Evolutionary conservation across 1,140 invertebrate genomes (phyloP), one percentile per base, ranked within the genome.

Genomic region (Drosophila repletoides): DNA sequence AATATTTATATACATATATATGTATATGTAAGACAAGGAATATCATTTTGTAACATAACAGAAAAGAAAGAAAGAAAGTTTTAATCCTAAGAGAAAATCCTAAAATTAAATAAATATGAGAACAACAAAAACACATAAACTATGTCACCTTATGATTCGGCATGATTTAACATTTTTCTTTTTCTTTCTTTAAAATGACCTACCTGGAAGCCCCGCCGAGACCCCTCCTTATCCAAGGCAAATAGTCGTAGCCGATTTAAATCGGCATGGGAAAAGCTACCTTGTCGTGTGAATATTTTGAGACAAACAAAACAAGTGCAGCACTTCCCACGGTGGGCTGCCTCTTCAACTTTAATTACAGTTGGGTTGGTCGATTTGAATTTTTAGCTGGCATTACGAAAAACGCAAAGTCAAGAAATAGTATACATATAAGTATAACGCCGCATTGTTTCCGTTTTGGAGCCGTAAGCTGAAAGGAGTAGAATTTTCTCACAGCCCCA

Each of bases 401-500:
- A 64, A 83, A 83, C 71, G 79, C 79, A 56, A 77, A 77, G 77
- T 66, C 74, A 84, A 83, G 74, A 74, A 60, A 49, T 38, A 15
- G 38, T 26, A 24, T 26, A 34, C 63, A 71, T 69, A 71, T 41
- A 38, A n/a, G n/a, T 76, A 76, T 76, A 69, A 56, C 53, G 56
- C 55, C 58, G 43, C 55, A 86, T 86, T 86, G 80, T 86, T 87
- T 80, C 76, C 81, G 75, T 80, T 86, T 68, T n/a, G n/a, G n/a
- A n/a, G 51, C 46, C 41, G 36, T 41, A 56, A 22, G 58, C 15
- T 31, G 61, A 61, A 49, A 72, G 80, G 80, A 80, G 73, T 53
- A 80, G 63, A 80, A 80, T 80, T 80, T 86, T 86, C 80, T 76
- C 80, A 86, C 80, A 86, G 80, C 76, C 68, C 81, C 81, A 68